A percentile compares a stretch with the other conserved stretches of the same genome.
Conservation (phyloP, 1,140 invertebrate genomes). For the Centruroides sculpturatus region DNA sequence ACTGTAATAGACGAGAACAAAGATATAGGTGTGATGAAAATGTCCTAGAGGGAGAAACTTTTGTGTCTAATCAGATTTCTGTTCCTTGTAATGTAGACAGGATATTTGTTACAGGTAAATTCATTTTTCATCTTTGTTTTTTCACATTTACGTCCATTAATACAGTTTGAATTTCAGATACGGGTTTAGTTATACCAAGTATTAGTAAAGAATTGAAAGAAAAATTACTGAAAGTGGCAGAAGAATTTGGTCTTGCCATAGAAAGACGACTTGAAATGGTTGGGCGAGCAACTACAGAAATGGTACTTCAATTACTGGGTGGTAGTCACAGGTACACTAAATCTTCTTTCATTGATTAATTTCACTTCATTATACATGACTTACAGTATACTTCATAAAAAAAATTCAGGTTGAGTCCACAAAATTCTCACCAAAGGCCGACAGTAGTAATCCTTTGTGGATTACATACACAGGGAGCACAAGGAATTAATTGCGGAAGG, state of each 20-base stretch:
- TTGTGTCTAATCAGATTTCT: slow-evolving; percentile 50
- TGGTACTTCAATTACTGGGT: slow-evolving; percentile 58
- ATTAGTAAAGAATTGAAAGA: slow-evolving; percentile 48
- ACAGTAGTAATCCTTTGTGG: slow-evolving; percentile 59
- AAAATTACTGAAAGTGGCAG: slow-evolving; percentile 47
- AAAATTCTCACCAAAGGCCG: slow-evolving; percentile 64
- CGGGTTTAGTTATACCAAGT: slow-evolving; percentile 60
- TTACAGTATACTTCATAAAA: background rate
- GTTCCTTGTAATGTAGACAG: slow-evolving; percentile 43
- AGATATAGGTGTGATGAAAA: slow-evolving; percentile 71
- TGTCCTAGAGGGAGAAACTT: slow-evolving; percentile 49
- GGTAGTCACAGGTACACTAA: slow-evolving; percentile 41
- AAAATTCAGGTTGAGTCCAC: slow-evolving; percentile 44
- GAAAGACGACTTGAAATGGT: slow-evolving; percentile 55
- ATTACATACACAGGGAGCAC: slow-evolving; percentile 52
- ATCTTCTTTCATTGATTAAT: background rate
- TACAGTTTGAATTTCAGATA: slow-evolving; percentile 32
- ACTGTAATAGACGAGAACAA: slow-evolving; percentile 15
- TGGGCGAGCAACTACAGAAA: slow-evolving; percentile 58
- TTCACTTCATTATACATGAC: background rate
- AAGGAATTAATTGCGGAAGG: slow-evolving; percentile 48
- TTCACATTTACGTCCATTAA: too few relatives aligned
- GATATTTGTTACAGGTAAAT: slow-evolving; percentile 54
- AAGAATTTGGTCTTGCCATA: slow-evolving; percentile 46
- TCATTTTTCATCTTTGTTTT: background rate